Conservation (phyloP, 1,140 invertebrate species). For the Drosophila neocordata region DNA sequence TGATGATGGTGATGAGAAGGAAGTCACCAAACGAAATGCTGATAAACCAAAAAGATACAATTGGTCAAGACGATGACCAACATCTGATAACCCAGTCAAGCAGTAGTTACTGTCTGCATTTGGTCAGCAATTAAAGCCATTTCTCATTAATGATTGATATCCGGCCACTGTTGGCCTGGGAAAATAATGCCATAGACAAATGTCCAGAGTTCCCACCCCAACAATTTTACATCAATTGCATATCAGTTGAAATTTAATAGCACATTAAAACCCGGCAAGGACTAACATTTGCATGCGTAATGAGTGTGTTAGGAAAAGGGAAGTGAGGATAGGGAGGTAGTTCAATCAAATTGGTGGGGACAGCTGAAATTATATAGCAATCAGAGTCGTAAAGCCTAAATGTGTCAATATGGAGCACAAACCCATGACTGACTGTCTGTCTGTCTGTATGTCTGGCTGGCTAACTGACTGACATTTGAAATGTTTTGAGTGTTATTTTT, state of each 20-base stretch:
- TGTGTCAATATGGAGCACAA: constrained; percentile 48
- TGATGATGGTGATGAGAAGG: background rate
- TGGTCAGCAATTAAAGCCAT: constrained; percentile 35
- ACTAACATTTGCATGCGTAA: constrained; percentile 67
- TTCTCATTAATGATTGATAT: constrained; percentile 62
- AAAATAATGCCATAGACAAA: constrained; percentile 37
- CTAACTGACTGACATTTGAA: constrained; percentile 14
- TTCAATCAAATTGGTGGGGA: constrained; percentile 45
- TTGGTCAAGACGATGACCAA: constrained; percentile 29
- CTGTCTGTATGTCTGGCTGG: constrained; percentile 16
- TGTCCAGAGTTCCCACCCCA: constrained; percentile 31
- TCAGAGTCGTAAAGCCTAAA: constrained; percentile 46
- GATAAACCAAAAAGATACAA: constrained; percentile 25
- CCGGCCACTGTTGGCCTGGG: constrained; percentile 34
- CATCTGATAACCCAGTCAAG: constrained; percentile 10
- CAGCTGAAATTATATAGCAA: constrained; percentile 73
- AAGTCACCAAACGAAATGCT: constrained; percentile 9
- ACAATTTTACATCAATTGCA: constrained; percentile 50
- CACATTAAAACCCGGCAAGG: constrained; percentile 53
- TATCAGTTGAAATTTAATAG: constrained; percentile 59
- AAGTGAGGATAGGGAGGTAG: background rate
- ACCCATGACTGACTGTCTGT: constrained; percentile 54
- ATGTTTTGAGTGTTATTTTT: constrained; percentile 10
- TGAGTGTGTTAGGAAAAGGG: constrained; percentile 26
- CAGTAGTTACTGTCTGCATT: constrained; percentile 21